Evolutionary conservation across 2,113 vertebrate genomes (phyloP).

Genomic region (Pachycephala philippinensis): DNA sequence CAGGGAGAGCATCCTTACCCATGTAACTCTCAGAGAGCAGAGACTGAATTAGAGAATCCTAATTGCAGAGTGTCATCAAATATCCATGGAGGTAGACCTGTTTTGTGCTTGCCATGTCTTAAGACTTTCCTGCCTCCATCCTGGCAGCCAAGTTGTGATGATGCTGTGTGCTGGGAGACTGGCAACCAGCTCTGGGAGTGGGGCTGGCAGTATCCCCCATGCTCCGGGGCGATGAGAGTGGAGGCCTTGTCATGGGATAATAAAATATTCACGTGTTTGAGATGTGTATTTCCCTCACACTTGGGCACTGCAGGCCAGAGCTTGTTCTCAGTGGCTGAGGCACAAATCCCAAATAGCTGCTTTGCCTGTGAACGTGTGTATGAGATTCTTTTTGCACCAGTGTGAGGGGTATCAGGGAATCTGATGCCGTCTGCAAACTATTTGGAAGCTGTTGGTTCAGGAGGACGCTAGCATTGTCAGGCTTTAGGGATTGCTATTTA

Average conservation of each 20-base stretch:
- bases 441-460: neutral
- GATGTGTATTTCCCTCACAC: neutral
- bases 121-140: neutral
- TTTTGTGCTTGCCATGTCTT: neutral
- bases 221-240: accelerated
- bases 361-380: neutral
- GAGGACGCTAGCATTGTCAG: neutral
- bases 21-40: neutral
- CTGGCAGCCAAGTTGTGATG: neutral
- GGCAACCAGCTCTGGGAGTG: neutral
- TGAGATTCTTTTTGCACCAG: neutral
- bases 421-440: neutral
- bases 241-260: neutral
- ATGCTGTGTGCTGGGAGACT: neutral
- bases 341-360: neutral
- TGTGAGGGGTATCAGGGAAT: neutral
- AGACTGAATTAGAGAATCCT: neutral
- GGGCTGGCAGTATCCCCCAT: neutral
- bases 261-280: neutral
- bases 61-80: neutral
- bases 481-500: neutral
- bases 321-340: neutral
- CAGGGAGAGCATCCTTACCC: neutral
- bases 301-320: neutral
- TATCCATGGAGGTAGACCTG: neutral